A percentile compares a stretch with the other conserved stretches of the same genome.
phyloP scores from a whole-genome alignment of 2,797 vertebrate species.

The Artibeus lituratus region DNA sequence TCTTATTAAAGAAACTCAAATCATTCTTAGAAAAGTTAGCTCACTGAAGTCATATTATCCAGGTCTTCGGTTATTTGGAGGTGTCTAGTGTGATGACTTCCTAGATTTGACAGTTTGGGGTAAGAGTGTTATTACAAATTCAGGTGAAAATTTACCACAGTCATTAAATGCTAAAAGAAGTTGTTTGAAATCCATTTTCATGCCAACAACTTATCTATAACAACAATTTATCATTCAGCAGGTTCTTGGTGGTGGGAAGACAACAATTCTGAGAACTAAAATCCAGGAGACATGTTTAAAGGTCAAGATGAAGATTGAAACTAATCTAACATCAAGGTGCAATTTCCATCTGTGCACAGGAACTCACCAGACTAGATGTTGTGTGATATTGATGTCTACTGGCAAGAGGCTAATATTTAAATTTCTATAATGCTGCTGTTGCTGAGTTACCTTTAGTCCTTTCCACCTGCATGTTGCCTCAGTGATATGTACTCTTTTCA shows the following conservation, averaged over 20 bases:
- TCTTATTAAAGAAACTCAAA: constrained; percentile 1
- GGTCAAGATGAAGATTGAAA: not conserved
- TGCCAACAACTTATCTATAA: not conserved
- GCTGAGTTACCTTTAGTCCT: not conserved
- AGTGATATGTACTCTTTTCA: not conserved
- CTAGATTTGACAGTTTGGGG: not conserved
- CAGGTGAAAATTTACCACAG: not conserved
- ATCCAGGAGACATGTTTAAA: not conserved
- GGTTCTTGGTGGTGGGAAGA: not conserved
- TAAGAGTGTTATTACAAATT: not conserved
- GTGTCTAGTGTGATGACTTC: not conserved
- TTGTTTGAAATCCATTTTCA: not conserved
- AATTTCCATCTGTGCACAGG: not conserved
- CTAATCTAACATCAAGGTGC: not conserved
- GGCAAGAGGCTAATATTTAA: not conserved
- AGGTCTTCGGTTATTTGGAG: not conserved
- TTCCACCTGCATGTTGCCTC: not conserved
- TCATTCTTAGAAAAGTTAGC: not conserved
- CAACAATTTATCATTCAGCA: not conserved
- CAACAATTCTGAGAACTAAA: not conserved
- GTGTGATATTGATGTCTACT: not conserved
- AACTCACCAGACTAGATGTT: not conserved
- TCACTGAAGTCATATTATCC: not conserved
- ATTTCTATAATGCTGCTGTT: not conserved
- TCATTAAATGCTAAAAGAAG: constrained; percentile 20